phyloP scores from a whole-genome alignment of 1,140 invertebrate genomes.

The Cydia amplana region DNA sequence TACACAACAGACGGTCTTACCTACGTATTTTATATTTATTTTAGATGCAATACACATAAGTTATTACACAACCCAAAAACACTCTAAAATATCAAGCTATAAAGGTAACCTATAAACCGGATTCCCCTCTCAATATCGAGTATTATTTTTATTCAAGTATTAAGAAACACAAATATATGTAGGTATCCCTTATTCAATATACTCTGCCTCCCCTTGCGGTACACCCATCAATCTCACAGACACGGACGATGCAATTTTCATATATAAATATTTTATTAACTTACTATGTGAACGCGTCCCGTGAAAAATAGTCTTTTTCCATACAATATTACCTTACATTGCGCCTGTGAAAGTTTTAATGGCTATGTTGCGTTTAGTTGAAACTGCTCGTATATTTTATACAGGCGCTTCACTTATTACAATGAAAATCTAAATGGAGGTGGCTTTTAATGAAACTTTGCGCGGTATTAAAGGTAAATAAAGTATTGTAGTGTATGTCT shows the following conservation, averaged over 20 bases:
- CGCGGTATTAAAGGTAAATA: no score
- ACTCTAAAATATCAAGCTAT: not conserved
- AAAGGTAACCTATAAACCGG: not conserved
- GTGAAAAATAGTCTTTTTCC: constrained; percentile 31
- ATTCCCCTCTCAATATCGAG: not conserved
- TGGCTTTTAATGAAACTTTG: not conserved
- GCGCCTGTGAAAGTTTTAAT: constrained; percentile 10
- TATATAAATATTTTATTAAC: constrained; percentile 48
- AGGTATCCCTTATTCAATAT: constrained; percentile 19
- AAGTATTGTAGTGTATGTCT: no score
- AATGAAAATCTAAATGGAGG: not conserved
- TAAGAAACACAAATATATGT: constrained; percentile 18
- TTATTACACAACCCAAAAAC: not conserved
- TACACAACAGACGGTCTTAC: no score
- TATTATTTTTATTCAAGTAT: not conserved
- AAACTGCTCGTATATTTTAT: not conserved
- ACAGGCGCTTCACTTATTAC: not conserved
- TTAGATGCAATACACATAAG: not conserved
- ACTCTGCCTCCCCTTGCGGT: constrained; percentile 3
- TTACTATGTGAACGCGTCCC: constrained; percentile 6
- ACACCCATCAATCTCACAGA: constrained; percentile 10
- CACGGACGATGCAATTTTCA: constrained; percentile 41
- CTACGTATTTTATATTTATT: not conserved
- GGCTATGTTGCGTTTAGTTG: constrained; percentile 16
- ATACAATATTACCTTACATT: constrained; percentile 8